Evolutionary conservation across 2,797 vertebrate genomes (phyloP), one percentile per base, ranked within the genome.

Genomic region (Holocentrus rufus): DNA sequence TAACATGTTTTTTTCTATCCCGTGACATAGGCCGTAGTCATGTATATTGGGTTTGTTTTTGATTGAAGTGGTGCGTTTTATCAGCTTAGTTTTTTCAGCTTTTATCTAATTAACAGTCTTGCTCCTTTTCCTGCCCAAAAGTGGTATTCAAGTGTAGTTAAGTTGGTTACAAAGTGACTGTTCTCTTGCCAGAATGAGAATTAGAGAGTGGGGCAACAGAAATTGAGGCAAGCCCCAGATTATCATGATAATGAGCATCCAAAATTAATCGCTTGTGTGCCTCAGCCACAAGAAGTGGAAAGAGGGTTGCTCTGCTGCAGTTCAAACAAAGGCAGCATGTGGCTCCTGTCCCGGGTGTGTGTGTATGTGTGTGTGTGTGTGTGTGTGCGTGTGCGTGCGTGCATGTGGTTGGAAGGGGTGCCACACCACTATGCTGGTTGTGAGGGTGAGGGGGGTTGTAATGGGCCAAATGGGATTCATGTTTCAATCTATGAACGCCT

Each of bases 271-370:
- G 77, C 72, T 72, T 71, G 66, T 83, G 82, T 65, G 76, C 57
- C 77, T 75, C 36, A 30, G 81, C 76, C 50, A 18, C 79, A 80
- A 76, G 75, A 85, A 67, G 80, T 85, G 77, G 75, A 86, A 65
- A 80, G 73, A 82, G 85, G 79, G 69, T 65, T 65, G 76, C 76
- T 76, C 27, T 59, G 69, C 69, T 77, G 76, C n/a, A 65, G 66
- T 84, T 90, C 76, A 81, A 87, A 91, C 90, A 92, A 91, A 90
- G 85, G 79, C 39, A 82, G 74, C 87, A 82, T 90, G 88, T 87
- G 82, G 78, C 75, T 81, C 59, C 63, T 79, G 72, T 80, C 70
- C 27, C 60, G 49, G 55, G 53, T 72, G 69, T 71, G 72, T 70
- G 39, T 57, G 66, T 60, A 69, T 71, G 72, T 70, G 39, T 57